A percentile compares a stretch with the other conserved stretches of the same genome.
Evolutionary conservation across 2,888 invertebrate species (phyloP).

Genomic region (Thera britannica): DNA sequence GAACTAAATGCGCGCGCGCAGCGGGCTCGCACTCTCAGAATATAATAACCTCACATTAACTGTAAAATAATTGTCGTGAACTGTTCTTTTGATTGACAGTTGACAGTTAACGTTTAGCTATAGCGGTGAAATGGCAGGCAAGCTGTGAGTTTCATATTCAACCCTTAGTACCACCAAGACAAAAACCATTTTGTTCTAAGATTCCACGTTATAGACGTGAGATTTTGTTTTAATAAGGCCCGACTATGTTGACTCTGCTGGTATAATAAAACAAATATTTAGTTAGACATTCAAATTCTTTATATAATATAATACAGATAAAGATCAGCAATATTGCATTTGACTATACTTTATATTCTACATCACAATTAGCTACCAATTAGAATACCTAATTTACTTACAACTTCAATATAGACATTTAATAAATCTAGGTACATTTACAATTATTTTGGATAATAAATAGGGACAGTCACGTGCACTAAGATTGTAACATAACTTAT

Average conservation of each 20-base stretch:
- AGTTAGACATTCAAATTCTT: constrained; percentile 18
- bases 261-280: constrained; percentile 20
- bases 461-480: background rate
- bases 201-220: background rate
- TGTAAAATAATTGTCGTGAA: constrained; percentile 29
- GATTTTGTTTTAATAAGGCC: too few relatives aligned
- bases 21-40: constrained; percentile 27
- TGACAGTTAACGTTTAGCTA: constrained; percentile 21
- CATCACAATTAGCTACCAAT: constrained; percentile 36
- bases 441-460: constrained; percentile 1
- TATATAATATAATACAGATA: constrained; percentile 24
- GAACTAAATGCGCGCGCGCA: constrained; percentile 34
- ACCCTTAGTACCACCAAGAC: background rate
- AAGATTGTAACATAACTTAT: background rate
- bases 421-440: constrained; percentile 7
- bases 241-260: too few relatives aligned
- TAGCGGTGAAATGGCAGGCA: constrained; percentile 6
- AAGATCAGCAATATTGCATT: constrained; percentile 30
- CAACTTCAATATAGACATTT: constrained; percentile 13
- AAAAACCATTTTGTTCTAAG: too few relatives aligned
- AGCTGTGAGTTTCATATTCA: background rate
- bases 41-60: constrained; percentile 37
- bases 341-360: constrained; percentile 32
- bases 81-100: constrained; percentile 33
- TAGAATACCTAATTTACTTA: constrained; percentile 24